Conservation (phyloP, 2,888 invertebrate species). For the Meganola albula region DNA sequence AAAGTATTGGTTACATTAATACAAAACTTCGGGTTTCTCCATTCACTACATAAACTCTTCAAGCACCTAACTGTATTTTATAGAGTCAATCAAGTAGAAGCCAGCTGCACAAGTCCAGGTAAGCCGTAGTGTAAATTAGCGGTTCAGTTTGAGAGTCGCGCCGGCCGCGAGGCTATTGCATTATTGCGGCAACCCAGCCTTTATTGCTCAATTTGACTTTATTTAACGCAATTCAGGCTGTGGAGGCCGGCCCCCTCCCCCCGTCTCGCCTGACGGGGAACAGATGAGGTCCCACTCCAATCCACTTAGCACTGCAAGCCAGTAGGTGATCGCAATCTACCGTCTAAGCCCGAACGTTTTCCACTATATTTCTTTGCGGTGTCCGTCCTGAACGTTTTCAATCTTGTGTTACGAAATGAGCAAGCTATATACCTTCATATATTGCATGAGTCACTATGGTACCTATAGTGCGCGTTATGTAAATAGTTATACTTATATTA, state of each 20-base stretch:
- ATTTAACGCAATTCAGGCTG: conserved; percentile 67
- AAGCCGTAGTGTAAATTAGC: conserved; percentile 51
- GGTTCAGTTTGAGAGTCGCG: conserved; percentile 43
- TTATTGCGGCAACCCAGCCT: conserved; percentile 68
- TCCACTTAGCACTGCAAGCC: conserved; percentile 70
- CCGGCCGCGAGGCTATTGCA: conserved; percentile 62
- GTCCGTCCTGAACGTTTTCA: conserved; percentile 31
- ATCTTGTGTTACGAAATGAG: conserved; percentile 27
- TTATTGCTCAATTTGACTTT: conserved; percentile 79
- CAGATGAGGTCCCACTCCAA: conserved; percentile 75
- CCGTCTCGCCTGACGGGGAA: conserved; percentile 59
- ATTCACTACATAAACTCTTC: too few relatives aligned
- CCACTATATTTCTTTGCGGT: conserved; percentile 40
- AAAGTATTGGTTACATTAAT: too few relatives aligned
- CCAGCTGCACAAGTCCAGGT: conserved; percentile 13
- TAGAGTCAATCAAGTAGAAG: too few relatives aligned
- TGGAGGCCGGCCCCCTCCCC: conserved; percentile 34
- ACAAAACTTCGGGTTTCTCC: too few relatives aligned
- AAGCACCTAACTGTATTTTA: too few relatives aligned
- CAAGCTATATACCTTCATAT: too few relatives aligned
- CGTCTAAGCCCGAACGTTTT: conserved; percentile 40
- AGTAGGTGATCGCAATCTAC: conserved; percentile 62
- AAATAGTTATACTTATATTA: too few relatives aligned
- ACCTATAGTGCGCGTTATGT: too few relatives aligned
- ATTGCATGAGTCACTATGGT: too few relatives aligned